These are phyloP conservation scores for Imbricaverruca yamaguchii DNA, from an alignment of 2,888 invertebrate genomes.

Conservation along the genomic window DNA sequence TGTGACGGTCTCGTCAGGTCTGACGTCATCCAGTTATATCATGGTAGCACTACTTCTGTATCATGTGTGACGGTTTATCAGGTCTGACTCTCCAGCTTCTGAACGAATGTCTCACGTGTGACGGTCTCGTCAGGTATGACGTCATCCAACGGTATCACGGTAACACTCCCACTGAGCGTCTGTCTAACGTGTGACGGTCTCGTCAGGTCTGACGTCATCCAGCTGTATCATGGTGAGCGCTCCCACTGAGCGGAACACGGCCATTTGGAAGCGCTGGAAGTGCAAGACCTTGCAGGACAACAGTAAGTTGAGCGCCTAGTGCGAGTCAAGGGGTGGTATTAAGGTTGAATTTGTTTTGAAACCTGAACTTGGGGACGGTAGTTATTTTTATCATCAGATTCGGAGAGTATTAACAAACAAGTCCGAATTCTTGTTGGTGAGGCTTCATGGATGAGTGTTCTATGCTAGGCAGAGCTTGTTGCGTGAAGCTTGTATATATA, in stretches of 20 bases:
- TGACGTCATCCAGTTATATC: too few species aligned
- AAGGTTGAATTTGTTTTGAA: not conserved
- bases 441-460: too few species aligned
- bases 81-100: too few species aligned
- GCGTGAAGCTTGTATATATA: too few species aligned
- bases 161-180: not conserved
- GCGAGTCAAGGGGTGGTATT: too few species aligned
- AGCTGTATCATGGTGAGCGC: not conserved
- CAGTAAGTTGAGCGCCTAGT: not conserved
- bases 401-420: not conserved
- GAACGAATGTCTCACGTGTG: too few species aligned
- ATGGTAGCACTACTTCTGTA: too few species aligned
- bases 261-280: slow-evolving; percentile 12
- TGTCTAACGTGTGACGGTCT: too few species aligned
- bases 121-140: not conserved
- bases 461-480: too few species aligned
- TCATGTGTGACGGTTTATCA: too few species aligned
- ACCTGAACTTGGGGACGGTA: too few species aligned
- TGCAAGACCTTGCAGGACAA: slow-evolving; percentile 17
- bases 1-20: too few species aligned
- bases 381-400: not conserved
- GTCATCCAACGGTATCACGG: not conserved
- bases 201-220: slow-evolving; percentile 7
- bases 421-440: not conserved
- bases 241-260: not conserved